Conservation (phyloP, 2,888 invertebrate species). For the Parelbella ahira region DNA sequence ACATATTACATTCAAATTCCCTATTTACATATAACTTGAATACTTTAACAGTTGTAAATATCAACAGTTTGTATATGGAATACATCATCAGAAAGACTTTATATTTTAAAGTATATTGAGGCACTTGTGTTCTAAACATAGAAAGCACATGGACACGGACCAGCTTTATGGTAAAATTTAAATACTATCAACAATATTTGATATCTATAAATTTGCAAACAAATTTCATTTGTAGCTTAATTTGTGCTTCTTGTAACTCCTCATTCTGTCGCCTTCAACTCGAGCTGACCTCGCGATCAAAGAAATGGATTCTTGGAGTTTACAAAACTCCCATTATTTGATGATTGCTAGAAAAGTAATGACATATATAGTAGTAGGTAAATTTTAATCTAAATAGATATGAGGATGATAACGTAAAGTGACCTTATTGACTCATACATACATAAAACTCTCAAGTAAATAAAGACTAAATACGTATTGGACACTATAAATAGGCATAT, state of each 20-base stretch:
- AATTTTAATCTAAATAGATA: too few relatives aligned
- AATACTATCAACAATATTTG: constrained; percentile 46
- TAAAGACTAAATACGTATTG: too few relatives aligned
- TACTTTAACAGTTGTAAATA: constrained; percentile 33
- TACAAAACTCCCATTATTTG: constrained; percentile 60
- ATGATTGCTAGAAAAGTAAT: constrained; percentile 57
- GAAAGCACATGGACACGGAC: constrained; percentile 35
- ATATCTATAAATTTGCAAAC: constrained; percentile 44
- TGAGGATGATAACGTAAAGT: too few relatives aligned
- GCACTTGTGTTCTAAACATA: constrained; percentile 58
- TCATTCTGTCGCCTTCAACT: constrained; percentile 55
- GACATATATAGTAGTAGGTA: too few relatives aligned
- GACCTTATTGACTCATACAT: too few relatives aligned
- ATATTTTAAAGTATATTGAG: constrained; percentile 61
- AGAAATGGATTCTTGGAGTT: constrained; percentile 75
- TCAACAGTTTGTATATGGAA: constrained; percentile 36
- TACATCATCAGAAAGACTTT: constrained; percentile 37
- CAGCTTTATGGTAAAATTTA: constrained; percentile 52
- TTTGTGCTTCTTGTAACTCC: constrained; percentile 70
- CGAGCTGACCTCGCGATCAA: constrained; percentile 60
- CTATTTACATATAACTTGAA: constrained; percentile 37
- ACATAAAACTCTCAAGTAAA: too few relatives aligned
- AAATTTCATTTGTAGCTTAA: constrained; percentile 63
- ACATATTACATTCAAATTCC: constrained; percentile 37
- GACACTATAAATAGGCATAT: too few relatives aligned